A percentile compares a stretch with the other conserved stretches of the same genome.
phyloP scores from a whole-genome alignment of 2,797 vertebrate genomes.

The Micromesistius poutassou region DNA sequence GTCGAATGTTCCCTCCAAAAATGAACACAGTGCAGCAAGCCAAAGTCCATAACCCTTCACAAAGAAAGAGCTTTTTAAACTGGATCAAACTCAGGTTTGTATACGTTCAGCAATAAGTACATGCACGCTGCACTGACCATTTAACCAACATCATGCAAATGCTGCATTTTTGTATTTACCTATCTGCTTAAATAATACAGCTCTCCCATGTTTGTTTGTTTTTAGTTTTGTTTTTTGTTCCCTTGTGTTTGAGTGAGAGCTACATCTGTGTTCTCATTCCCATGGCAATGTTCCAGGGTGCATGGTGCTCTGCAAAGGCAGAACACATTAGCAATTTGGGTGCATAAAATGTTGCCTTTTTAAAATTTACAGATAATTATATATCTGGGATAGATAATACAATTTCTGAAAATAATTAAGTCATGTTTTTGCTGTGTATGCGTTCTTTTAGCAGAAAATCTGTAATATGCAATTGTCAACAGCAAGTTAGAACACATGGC shows the following conservation, averaged over 20 bases:
- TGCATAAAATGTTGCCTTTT: not conserved
- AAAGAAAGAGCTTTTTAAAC: slow-evolving; percentile 14
- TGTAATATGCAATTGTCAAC: not conserved
- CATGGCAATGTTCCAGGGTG: not conserved
- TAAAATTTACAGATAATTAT: not conserved
- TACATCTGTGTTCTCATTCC: not conserved
- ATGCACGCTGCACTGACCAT: not conserved
- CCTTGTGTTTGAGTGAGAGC: not conserved
- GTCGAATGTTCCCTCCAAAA: slow-evolving; percentile 65
- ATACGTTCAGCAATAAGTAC: not conserved
- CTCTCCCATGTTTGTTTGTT: not conserved
- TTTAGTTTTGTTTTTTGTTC: too few species aligned
- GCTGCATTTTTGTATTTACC: not conserved
- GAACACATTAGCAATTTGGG: not conserved
- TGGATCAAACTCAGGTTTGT: not conserved
- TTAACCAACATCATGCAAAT: not conserved
- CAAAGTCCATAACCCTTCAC: slow-evolving; percentile 46
- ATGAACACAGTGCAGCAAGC: slow-evolving; percentile 32
- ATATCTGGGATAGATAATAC: not conserved
- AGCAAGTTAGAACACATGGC: too few species aligned
- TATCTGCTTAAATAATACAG: not conserved
- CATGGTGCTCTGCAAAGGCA: not conserved
- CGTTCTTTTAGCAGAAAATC: not conserved
- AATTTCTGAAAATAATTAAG: not conserved
- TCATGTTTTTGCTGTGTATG: not conserved